A percentile compares a stretch with the other conserved stretches of the same genome.
phyloP scores from a whole-genome alignment of 2,797 vertebrate species.

The Siniperca undulata region DNA sequence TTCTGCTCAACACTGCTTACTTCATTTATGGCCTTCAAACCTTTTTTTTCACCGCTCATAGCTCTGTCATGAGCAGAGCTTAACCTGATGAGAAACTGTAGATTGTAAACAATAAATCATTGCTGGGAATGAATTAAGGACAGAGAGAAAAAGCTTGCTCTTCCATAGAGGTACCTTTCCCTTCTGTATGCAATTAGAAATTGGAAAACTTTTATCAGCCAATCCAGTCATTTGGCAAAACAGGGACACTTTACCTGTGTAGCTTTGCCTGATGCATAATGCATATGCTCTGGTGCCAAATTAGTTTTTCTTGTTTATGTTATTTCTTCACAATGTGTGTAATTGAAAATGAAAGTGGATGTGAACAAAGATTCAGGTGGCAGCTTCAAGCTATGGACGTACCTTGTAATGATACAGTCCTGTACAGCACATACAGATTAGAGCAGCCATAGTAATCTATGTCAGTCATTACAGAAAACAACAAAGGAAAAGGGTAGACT shows the following conservation, averaged over 20 bases:
- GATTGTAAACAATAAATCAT: constrained; percentile 28
- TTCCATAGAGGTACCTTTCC: not conserved
- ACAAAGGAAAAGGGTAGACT: not conserved
- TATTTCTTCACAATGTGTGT: constrained; percentile 20
- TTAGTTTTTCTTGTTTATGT: constrained; percentile 18
- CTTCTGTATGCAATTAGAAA: constrained; percentile 7
- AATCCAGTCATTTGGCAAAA: constrained; percentile 1
- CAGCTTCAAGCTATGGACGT: not conserved
- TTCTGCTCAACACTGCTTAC: constrained; percentile 47
- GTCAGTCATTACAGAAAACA: constrained; percentile 19
- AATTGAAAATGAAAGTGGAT: constrained; percentile 29
- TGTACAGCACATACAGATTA: not conserved
- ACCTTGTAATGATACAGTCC: not conserved
- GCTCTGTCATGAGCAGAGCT: constrained; percentile 13
- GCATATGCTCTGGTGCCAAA: not conserved
- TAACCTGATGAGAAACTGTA: constrained; percentile 30
- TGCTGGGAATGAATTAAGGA: not conserved
- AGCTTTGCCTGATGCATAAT: constrained; percentile 25
- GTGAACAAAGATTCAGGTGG: not conserved
- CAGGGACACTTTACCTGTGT: not conserved
- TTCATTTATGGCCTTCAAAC: constrained; percentile 43
- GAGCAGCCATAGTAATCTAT: not conserved
- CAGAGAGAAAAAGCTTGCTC: not conserved
- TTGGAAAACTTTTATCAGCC: constrained; percentile 13
- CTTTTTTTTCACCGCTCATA: constrained; percentile 12